These are phyloP conservation scores for Megalops atlanticus DNA, from an alignment of 2,113 vertebrate genomes.

Conservation along the genomic window DNA sequence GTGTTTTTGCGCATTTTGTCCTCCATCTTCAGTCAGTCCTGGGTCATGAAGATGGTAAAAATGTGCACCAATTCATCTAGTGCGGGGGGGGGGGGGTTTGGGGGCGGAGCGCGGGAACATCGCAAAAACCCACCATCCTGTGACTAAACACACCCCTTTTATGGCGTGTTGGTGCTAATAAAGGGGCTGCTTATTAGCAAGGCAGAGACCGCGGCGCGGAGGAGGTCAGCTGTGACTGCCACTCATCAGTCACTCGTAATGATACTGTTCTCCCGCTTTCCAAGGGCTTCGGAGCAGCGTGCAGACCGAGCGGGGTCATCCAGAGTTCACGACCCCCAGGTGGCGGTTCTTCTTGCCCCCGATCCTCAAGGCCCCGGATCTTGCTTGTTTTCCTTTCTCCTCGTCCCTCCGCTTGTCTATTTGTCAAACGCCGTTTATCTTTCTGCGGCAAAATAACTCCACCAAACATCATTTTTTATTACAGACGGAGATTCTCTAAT, in stretches of 20 bases:
- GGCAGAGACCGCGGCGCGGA: slow-evolving; percentile 69
- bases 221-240: slow-evolving; percentile 87
- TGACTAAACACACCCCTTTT: slow-evolving; percentile 87
- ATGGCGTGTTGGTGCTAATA: slow-evolving; percentile 88
- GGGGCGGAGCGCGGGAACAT: slow-evolving; percentile 68
- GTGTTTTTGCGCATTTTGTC: too few species aligned
- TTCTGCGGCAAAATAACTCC: not conserved
- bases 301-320: slow-evolving; percentile 91
- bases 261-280: slow-evolving; percentile 80
- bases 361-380: slow-evolving; percentile 17
- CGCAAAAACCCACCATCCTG: slow-evolving; percentile 83
- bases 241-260: slow-evolving; percentile 96
- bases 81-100: slow-evolving; percentile 46
- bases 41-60: slow-evolving; percentile 77
- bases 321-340: slow-evolving; percentile 93
- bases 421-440: slow-evolving; percentile 12
- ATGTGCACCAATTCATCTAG: slow-evolving; percentile 82
- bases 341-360: slow-evolving; percentile 76
- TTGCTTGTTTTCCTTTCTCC: slow-evolving; percentile 8
- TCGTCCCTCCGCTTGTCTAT: not conserved
- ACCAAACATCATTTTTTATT: not conserved
- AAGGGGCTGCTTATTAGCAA: slow-evolving; percentile 85
- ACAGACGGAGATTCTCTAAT: not conserved
- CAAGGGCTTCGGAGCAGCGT: slow-evolving; percentile 81
- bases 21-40: not conserved